Evolutionary conservation across 2,113 vertebrate species (phyloP).

Genomic region (Perca fluviatilis): DNA sequence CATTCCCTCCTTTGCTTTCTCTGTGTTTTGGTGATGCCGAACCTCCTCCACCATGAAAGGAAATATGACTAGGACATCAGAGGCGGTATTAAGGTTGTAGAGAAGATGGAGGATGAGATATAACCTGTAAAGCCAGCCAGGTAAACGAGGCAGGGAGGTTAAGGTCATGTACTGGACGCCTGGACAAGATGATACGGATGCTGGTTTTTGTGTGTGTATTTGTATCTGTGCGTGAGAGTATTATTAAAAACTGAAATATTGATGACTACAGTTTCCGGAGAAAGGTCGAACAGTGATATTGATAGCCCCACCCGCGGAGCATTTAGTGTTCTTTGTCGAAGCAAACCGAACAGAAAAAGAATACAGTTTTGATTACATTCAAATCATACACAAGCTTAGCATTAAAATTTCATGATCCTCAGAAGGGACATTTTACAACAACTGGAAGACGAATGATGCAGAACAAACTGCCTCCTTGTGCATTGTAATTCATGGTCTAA

Average conservation of each 20-base stretch:
- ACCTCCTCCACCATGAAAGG: slow-evolving; percentile 28
- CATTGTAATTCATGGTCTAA: slow-evolving; percentile 67
- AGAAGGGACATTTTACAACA: slow-evolving; percentile 45
- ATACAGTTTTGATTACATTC: slow-evolving; percentile 24
- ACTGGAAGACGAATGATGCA: slow-evolving; percentile 48
- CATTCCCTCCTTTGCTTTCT: slow-evolving; percentile 9
- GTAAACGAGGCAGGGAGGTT: slow-evolving; percentile 34
- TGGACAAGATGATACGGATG: slow-evolving; percentile 39
- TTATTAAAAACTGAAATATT: slow-evolving; percentile 44
- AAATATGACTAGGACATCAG: slow-evolving; percentile 60
- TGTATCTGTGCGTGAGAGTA: slow-evolving; percentile 6
- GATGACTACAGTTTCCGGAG: slow-evolving; percentile 23
- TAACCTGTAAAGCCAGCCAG: slow-evolving; percentile 35
- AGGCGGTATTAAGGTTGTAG: slow-evolving; percentile 24
- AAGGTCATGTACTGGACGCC: slow-evolving; percentile 48
- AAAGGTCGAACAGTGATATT: slow-evolving; percentile 37
- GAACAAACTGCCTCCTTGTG: slow-evolving; percentile 67
- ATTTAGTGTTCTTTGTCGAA: slow-evolving; percentile 12
- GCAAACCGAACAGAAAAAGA: slow-evolving; percentile 7
- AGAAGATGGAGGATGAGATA: slow-evolving; percentile 14
- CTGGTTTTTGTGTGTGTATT: slow-evolving; percentile 24
- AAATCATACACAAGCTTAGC: slow-evolving; percentile 23
- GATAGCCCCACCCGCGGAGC: slow-evolving; percentile 25
- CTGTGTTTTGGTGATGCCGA: slow-evolving; percentile 31
- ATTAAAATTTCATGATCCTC: slow-evolving; percentile 44